phyloP scores from a whole-genome alignment of 2,888 invertebrate species.

The Lithosia quadra region DNA sequence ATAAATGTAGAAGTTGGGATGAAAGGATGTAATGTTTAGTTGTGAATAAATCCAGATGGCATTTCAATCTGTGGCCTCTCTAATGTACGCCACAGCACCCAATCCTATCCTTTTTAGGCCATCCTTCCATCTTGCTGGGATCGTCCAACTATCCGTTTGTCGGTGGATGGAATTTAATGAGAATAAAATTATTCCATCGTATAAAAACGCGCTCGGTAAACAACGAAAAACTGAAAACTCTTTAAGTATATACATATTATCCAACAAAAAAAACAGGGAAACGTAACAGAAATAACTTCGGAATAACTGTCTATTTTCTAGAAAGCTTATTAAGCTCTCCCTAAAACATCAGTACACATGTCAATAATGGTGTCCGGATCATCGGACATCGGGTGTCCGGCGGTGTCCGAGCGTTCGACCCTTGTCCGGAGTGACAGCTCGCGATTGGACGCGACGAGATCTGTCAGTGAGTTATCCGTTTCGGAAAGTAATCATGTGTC shows the following conservation, averaged over 20 bases:
- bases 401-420: constrained; percentile 39
- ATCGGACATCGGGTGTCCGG: constrained; percentile 20
- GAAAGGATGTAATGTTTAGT: too few species aligned
- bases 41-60: too few species aligned
- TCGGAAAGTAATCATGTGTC: constrained; percentile 45
- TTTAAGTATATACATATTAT: too few species aligned
- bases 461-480: constrained; percentile 44
- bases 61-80: too few species aligned
- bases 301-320: background rate
- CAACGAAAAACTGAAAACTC: background rate
- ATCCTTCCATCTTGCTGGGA: too few species aligned
- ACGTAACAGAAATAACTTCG: background rate
- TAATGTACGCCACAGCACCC: too few species aligned
- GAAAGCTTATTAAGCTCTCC: constrained; percentile 21
- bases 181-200: too few species aligned
- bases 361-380: constrained; percentile 39
- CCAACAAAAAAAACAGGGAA: background rate
- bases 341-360: constrained; percentile 42
- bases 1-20: too few species aligned
- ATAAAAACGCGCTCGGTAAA: too few species aligned
- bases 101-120: too few species aligned
- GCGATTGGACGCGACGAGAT: constrained; percentile 41
- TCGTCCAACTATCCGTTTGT: too few species aligned
- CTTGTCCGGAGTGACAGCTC: constrained; percentile 42
- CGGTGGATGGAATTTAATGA: too few species aligned